Conservation (phyloP, 2,113 vertebrate species). For the Epinephelus fuscoguttatus region DNA sequence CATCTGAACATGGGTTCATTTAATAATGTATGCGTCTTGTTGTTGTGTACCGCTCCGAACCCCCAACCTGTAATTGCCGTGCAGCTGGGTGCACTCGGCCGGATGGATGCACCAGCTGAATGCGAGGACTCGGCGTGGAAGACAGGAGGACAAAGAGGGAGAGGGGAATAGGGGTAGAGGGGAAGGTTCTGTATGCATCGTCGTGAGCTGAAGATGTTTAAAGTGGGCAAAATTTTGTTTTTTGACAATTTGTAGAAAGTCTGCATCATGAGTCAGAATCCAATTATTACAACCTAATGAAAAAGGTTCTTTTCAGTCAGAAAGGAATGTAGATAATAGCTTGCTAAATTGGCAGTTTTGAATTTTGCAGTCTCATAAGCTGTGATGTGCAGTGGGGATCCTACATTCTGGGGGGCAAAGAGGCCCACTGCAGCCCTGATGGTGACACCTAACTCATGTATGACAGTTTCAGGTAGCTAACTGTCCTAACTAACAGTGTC, state of each 20-base stretch:
- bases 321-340: not conserved
- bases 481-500: too few species aligned
- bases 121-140: constrained; percentile 6
- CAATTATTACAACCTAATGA: not conserved
- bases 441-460: too few species aligned
- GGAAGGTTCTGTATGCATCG: not conserved
- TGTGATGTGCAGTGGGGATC: not conserved
- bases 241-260: not conserved
- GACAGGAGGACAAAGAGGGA: constrained; percentile 11
- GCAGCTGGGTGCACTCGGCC: constrained; percentile 65
- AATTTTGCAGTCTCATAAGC: not conserved
- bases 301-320: not conserved
- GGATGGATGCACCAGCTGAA: constrained; percentile 60
- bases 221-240: not conserved
- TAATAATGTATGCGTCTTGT: constrained; percentile 76
- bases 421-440: too few species aligned
- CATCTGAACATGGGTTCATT: constrained; percentile 76
- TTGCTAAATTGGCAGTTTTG: not conserved
- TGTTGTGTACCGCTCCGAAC: constrained; percentile 50
- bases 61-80: constrained; percentile 74
- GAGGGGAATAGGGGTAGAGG: not conserved
- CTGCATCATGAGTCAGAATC: too few species aligned
- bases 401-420: too few species aligned
- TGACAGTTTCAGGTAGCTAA: too few species aligned
- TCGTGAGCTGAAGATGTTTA: not conserved